Evolutionary conservation across 2,888 invertebrate genomes (phyloP).

Genomic region (Tenodera sinensis): DNA sequence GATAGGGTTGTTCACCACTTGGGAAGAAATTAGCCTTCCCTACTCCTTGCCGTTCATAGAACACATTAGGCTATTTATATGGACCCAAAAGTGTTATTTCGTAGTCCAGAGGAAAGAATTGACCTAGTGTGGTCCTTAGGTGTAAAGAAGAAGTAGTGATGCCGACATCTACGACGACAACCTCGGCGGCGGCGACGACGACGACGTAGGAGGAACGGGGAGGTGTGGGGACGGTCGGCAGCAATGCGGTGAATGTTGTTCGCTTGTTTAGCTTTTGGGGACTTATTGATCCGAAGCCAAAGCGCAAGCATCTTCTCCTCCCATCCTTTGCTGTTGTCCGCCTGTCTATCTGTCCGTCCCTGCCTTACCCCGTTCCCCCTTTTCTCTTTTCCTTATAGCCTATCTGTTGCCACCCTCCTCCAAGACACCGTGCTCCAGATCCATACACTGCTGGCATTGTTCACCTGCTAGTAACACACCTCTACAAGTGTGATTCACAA

Average conservation of each 20-base stretch:
- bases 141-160: neutral
- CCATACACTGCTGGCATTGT: neutral
- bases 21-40: no score
- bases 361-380: neutral
- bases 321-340: neutral
- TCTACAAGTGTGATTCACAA: neutral
- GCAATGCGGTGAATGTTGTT: constrained; percentile 32
- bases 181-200: neutral
- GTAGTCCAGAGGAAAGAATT: neutral
- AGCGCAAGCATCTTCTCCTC: constrained; percentile 26
- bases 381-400: constrained; percentile 9
- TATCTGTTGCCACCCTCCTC: neutral
- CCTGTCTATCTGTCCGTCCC: neutral
- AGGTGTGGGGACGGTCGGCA: neutral
- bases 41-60: no score
- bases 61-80: neutral
- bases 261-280: constrained; percentile 33
- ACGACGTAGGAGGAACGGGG: neutral
- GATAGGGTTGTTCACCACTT: no score
- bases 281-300: constrained; percentile 29
- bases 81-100: neutral
- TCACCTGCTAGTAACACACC: neutral
- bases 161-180: neutral
- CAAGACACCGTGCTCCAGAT: constrained; percentile 4
- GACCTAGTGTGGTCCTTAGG: neutral